Evolutionary conservation across 2,797 vertebrate species (phyloP).

Genomic region (Crenichthys baileyi): DNA sequence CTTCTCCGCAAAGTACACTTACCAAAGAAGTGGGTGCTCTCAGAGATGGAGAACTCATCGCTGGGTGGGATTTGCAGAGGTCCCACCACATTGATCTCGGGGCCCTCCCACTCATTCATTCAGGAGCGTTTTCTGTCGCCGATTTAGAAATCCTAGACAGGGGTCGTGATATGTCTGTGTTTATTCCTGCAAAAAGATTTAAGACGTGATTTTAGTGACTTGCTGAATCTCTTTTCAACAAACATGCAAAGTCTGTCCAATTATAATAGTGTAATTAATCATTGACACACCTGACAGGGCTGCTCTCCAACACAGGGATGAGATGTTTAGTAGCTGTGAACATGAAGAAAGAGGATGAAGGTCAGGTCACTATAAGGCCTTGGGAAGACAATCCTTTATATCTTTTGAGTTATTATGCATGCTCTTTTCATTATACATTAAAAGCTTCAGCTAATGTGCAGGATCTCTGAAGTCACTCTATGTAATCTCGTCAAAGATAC

Average conservation of each 20-base stretch:
- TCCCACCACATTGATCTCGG: constrained; percentile 90
- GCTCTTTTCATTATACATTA: neutral
- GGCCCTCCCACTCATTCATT: constrained; percentile 87
- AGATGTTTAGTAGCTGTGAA: constrained; percentile 24
- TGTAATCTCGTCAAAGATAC: constrained; percentile 5
- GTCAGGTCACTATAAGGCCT: constrained; percentile 14
- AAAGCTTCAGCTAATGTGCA: neutral
- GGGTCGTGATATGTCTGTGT: neutral
- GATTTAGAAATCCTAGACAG: constrained; percentile 37
- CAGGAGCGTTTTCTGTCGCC: constrained; percentile 56
- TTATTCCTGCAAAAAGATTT: constrained; percentile 44
- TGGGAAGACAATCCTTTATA: neutral
- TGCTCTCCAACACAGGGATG: constrained; percentile 37
- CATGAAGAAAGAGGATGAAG: constrained; percentile 20
- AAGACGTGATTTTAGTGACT: constrained; percentile 8
- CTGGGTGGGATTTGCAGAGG: constrained; percentile 84
- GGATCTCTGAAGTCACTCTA: constrained; percentile 9
- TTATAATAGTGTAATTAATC: constrained; percentile 41
- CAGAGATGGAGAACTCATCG: constrained; percentile 89
- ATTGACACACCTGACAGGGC: constrained; percentile 43
- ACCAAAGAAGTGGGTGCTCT: constrained; percentile 91
- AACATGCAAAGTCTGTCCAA: neutral
- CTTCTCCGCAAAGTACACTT: constrained; percentile 64
- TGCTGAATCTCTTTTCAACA: neutral
- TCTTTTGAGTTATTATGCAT: neutral